Base-by-base conservation (phyloP, 2,113 vertebrate genomes). In the Pomatostomus ruficeps region DNA sequence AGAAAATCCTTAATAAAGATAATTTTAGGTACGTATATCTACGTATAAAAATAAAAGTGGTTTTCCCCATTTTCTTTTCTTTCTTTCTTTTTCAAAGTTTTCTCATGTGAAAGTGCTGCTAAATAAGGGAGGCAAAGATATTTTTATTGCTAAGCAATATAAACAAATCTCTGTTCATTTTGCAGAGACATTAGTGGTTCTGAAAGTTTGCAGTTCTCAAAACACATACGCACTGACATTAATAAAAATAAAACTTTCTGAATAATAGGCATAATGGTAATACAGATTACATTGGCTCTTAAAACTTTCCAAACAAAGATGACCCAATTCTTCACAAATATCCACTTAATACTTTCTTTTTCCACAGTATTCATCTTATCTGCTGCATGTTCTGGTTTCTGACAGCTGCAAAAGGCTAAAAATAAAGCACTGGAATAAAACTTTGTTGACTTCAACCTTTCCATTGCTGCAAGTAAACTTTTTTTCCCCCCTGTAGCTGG, bases 401-500 rank as follows among this genome's bases (percentile, higher is more conserved):
- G 54, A 72, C 48, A 85, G 57, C 36, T 45, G 5, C 29, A 73
- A 70, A 12, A 57, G 23, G 13, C 43, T 85, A 24, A 91, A 82
- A 90, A 59, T 45, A 57, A 95, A 73, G 33, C 42, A 40, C 25
- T 52, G 45, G 28, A 90, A 25, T 26, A 79, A 29, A 54, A 76
- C 18, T 87, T 74, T 4, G 48, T 87, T 71, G 88, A 85, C 12
- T 49, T 48, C 40, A 86, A 43, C 46, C 15, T 29, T 77, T 85
- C 73, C 65, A 85, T 70, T 71, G 26, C 43, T 51, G 26, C 55
- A 71, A 83, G n/a, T 21, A 85, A 55, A 45, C 28, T 8, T 57
- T 38, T 38, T 38, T 10, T 2, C 2, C 9, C 11, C 3, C 1
- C 4, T 3, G 3, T 72, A 75, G 40, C 1, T 40, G 66, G 38